phyloP scores from a whole-genome alignment of 2,113 vertebrate species.

The Fregetta grallaria region DNA sequence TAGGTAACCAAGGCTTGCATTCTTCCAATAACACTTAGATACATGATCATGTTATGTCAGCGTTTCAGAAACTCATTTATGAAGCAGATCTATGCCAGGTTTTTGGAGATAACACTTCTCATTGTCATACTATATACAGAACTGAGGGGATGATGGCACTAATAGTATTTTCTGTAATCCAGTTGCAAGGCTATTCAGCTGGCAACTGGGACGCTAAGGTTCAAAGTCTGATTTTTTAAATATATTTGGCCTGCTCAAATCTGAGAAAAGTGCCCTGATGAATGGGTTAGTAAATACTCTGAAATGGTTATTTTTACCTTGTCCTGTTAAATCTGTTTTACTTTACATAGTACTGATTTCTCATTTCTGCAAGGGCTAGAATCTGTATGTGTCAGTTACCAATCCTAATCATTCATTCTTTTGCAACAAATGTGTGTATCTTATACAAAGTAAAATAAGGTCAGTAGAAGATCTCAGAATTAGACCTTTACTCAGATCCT shows the following conservation, averaged over 20 bases:
- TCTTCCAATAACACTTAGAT: not conserved
- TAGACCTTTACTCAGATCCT: not conserved
- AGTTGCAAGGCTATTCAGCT: not conserved
- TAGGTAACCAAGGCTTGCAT: not conserved
- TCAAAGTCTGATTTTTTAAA: not conserved
- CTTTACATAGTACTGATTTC: not conserved
- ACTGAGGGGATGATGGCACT: not conserved
- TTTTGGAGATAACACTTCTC: not conserved
- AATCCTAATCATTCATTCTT: not conserved
- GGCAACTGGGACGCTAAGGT: not conserved
- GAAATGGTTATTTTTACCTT: not conserved
- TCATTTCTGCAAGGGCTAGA: not conserved
- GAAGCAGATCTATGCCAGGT: not conserved
- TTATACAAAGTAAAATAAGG: not conserved
- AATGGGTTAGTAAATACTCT: not conserved
- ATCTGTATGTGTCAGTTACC: not conserved
- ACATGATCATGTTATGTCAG: not conserved
- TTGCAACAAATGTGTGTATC: not conserved
- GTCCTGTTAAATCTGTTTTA: not conserved
- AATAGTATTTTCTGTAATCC: not conserved
- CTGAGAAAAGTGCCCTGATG: not conserved
- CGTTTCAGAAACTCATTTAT: not conserved
- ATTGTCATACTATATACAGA: not conserved
- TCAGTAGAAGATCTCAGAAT: not conserved
- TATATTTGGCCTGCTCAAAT: not conserved